A percentile compares a stretch with the other conserved stretches of the same genome.
These are phyloP conservation scores for Hypomecis atomaria DNA, from an alignment of 2,888 invertebrate species.

Conservation along the genomic window DNA sequence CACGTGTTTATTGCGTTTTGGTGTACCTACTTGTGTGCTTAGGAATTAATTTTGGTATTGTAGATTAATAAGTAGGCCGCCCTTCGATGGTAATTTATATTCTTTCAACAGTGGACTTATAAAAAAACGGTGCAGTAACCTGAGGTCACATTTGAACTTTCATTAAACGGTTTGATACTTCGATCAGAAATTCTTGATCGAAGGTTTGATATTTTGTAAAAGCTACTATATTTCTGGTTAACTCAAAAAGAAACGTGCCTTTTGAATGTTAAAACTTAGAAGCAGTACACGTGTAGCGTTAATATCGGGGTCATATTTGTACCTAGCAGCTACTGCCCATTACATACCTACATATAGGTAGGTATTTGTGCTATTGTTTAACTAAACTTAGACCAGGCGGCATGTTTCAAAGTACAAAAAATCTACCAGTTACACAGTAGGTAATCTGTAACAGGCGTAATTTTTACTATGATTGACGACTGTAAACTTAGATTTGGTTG, in stretches of 20 bases:
- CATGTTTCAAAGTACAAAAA: conserved; percentile 8
- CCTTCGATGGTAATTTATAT: too few relatives aligned
- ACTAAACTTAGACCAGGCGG: conserved; percentile 26
- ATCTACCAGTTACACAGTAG: conserved; percentile 21
- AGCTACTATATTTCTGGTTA: not conserved
- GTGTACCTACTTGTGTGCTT: conserved; percentile 10
- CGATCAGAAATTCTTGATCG: too few relatives aligned
- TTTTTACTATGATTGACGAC: conserved; percentile 52
- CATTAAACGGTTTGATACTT: too few relatives aligned
- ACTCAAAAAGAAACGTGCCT: conserved; percentile 4
- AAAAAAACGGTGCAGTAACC: not conserved
- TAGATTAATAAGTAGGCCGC: not conserved
- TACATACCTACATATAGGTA: conserved; percentile 16
- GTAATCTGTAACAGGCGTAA: conserved; percentile 35
- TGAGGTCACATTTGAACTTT: too few relatives aligned
- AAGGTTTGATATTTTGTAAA: too few relatives aligned
- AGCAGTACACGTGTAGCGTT: conserved; percentile 27
- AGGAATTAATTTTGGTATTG: conserved; percentile 12
- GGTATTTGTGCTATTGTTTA: conserved; percentile 32
- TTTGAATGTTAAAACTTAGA: conserved; percentile 8
- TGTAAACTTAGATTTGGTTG: conserved; percentile 54
- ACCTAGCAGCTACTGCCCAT: conserved; percentile 9
- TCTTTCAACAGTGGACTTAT: too few relatives aligned
- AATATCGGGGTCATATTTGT: conserved; percentile 24
- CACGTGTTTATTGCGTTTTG: conserved; percentile 44